Base-by-base conservation (phyloP, 2,797 vertebrate species). In the Pipistrellus kuhlii region DNA sequence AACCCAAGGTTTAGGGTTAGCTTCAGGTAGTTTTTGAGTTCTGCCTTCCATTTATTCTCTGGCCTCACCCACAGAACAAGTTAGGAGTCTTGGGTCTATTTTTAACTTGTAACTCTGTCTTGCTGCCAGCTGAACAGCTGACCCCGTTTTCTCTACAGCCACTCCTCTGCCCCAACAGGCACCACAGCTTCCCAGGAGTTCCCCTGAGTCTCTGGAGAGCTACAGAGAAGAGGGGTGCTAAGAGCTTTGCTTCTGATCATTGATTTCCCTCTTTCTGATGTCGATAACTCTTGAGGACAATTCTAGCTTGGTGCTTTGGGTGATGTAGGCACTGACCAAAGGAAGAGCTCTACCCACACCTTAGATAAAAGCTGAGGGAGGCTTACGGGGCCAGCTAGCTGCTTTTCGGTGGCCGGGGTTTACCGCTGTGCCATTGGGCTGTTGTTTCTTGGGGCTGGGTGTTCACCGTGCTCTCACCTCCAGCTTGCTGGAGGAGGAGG, bases 111-210 rank as follows among this genome's bases (percentile, higher is more conserved):
- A 62, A 82, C 85, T 80, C 73, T 59, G 13, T 57, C 62, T 51
- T 68, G 57, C 83, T 85, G 59, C 80, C 90, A 81, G 72, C 64
- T 51, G 77, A 86, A 80, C 94, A 94, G 95, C 93, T 94, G 92
- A 25, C 69, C 46, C 35, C 32, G 0, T 73, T 78, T 93, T 95
- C 69, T 80, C n/a, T 41, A 17, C 18, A 90, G 13, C 51, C 17
- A 8, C 32, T 44, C n/a, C 86, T 13, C 55, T 75, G n/a, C 73
- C 77, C 48, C 76, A 66, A 68, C 4, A 91, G 86, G 6, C 82
- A 46, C 32, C 0, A 0, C 20, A 11, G 14, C 82, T 95, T 92
- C 57, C 71, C 85, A 30, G 62, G 46, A 72, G 48, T 66, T 75
- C 73, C 57, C 76, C 55, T n/a, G 14, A 41, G 51, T 68, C 38